A percentile compares a stretch with the other conserved stretches of the same genome.
Conservation (phyloP, 2,888 invertebrate genomes). For the Pardosa pseudoannulata region DNA sequence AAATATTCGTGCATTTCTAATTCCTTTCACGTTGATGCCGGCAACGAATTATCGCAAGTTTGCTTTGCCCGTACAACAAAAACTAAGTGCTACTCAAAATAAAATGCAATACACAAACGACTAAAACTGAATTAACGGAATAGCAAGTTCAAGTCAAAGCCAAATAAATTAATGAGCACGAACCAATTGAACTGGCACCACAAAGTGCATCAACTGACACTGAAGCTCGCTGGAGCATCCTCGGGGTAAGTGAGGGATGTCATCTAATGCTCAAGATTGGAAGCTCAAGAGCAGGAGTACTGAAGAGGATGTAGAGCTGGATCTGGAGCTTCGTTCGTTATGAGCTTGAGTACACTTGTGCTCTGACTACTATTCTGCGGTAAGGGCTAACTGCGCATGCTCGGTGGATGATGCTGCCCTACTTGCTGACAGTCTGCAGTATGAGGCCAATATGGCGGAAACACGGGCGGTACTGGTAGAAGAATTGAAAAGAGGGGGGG, state of each 20-base stretch:
- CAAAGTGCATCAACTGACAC: slow-evolving; percentile 6
- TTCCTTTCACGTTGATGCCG: too few relatives aligned
- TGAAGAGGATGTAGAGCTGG: slow-evolving; percentile 16
- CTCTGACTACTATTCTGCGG: slow-evolving; percentile 66
- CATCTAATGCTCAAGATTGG: background rate
- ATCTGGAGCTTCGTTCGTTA: slow-evolving; percentile 31
- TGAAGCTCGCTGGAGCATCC: background rate
- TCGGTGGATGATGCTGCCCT: slow-evolving; percentile 55
- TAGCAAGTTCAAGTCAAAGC: background rate
- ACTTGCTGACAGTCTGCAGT: slow-evolving; percentile 68
- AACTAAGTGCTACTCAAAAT: too few relatives aligned
- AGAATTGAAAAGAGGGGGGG: slow-evolving; percentile 42
- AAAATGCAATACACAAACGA: background rate
- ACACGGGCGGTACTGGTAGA: slow-evolving; percentile 62
- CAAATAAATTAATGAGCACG: background rate
- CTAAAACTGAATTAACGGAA: background rate
- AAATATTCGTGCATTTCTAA: too few relatives aligned
- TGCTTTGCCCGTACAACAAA: too few relatives aligned
- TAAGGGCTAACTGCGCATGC: slow-evolving; percentile 59
- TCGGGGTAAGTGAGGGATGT: background rate
- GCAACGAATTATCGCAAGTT: too few relatives aligned
- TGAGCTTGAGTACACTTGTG: slow-evolving; percentile 37
- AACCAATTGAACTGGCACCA: background rate
- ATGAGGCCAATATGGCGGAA: slow-evolving; percentile 65
- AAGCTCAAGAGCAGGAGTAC: background rate